Evolutionary conservation across 2,797 vertebrate genomes (phyloP), one percentile per base, ranked within the genome.

Genomic region (Darevskia nairensis): DNA sequence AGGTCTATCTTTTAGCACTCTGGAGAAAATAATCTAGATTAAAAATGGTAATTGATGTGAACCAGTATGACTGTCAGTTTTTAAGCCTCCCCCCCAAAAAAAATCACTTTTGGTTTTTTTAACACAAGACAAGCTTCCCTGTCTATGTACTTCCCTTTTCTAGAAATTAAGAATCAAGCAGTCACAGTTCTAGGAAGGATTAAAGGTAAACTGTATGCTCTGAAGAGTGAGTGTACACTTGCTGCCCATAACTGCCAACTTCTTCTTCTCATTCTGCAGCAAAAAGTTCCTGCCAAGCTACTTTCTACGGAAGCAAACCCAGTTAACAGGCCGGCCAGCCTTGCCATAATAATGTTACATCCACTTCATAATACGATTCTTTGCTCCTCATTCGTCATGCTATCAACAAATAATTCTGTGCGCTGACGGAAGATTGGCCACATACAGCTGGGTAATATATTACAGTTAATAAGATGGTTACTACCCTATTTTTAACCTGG

Each of bases 401-500:
- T 89, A 92, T 89, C 89, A 93, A 88, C 87, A 91, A 90, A 92
- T 87, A 93, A 93, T 92, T 91, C 88, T 85, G 85, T 91, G 84
- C 39, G 83, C 92, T 92, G 92, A 95, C 94, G 93, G 91, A 95
- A 91, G 6, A 27, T 89, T 94, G 90, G 89, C 91, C 81, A 72
- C 68, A 80, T 9, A 80, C 0, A n/a, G 76, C 82, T 90, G 32
- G 88, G 89, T 79, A 93, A 94, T 94, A 90, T 80, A 93, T 94
- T 92, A 61, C 92, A 88, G 87, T 92, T 94, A 95, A 95, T 92
- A 91, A 94, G 91, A 55, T 80, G 85, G 84, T 86, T 75, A 85
- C 41, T 35, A 85, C 21, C n/a, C 91, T 96, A 94, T 94, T 96
- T 95, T 94, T 95, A 94, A 89, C 85, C 68, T 84, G 71, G 74